Percentiles rank a stretch among this genome's conserved stretches.
Conservation (phyloP, 2,113 vertebrate genomes). For the Sinocyclocheilus grahami region DNA sequence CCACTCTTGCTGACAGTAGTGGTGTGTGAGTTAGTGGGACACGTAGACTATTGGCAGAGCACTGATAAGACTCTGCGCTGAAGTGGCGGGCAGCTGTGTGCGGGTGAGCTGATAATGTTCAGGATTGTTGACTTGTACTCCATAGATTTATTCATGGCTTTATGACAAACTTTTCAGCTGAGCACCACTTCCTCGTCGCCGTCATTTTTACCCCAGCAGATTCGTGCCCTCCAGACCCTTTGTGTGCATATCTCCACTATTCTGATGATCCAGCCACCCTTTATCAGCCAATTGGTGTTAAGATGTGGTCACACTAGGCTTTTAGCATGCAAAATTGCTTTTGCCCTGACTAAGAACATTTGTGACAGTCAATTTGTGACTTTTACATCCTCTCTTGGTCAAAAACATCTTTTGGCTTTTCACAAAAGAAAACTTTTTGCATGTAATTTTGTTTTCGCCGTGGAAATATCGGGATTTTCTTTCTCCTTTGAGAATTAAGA, state of each 20-base stretch:
- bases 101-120: constrained; percentile 60
- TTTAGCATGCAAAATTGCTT: constrained; percentile 19
- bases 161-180: constrained; percentile 18
- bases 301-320: constrained; percentile 17
- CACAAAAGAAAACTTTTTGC: constrained; percentile 7
- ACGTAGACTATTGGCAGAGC: constrained; percentile 51
- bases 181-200: background rate
- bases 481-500: constrained; percentile 40
- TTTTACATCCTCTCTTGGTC: constrained; percentile 12
- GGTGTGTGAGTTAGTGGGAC: constrained; percentile 48
- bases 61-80: constrained; percentile 66
- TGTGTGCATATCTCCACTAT: constrained; percentile 27
- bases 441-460: background rate
- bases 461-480: constrained; percentile 28
- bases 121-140: constrained; percentile 36
- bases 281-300: constrained; percentile 35
- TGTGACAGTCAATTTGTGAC: constrained; percentile 46
- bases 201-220: constrained; percentile 9
- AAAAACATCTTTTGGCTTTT: constrained; percentile 12
- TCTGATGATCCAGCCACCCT: constrained; percentile 14
- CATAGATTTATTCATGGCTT: constrained; percentile 12
- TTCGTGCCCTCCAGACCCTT: constrained; percentile 22
- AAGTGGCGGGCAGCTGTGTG: constrained; percentile 59
- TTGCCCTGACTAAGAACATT: background rate
- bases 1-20: constrained; percentile 45